Conservation (phyloP, 1,140 invertebrate genomes). For the Cephus cinctus region DNA sequence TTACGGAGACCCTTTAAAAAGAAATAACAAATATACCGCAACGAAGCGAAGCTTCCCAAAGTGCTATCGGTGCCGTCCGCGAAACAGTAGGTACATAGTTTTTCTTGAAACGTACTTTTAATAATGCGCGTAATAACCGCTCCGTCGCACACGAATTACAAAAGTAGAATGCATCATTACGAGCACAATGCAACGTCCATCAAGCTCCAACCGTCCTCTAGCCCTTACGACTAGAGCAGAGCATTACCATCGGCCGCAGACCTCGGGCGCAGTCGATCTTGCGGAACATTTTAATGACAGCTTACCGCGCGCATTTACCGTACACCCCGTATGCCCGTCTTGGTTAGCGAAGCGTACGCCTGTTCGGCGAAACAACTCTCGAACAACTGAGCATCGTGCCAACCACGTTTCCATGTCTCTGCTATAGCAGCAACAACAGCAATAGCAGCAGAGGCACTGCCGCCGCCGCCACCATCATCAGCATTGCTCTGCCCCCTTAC, state of each 20-base stretch:
- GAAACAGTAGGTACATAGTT: constrained; percentile 12
- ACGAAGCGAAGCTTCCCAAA: background rate
- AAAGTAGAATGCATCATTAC: constrained; percentile 42
- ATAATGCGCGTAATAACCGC: constrained; percentile 25
- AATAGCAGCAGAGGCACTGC: background rate
- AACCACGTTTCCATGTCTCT: background rate
- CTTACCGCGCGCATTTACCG: constrained; percentile 41
- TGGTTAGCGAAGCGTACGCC: constrained; percentile 39
- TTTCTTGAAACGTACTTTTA: constrained; percentile 29
- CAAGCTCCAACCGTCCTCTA: constrained; percentile 23
- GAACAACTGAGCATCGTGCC: constrained; percentile 42
- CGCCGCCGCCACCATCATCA: too few relatives aligned
- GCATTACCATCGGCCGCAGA: constrained; percentile 38
- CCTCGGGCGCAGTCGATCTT: constrained; percentile 47
- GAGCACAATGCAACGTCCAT: constrained; percentile 42
- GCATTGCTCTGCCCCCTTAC: too few relatives aligned
- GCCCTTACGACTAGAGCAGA: constrained; percentile 5
- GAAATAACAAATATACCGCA: background rate
- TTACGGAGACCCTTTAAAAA: too few relatives aligned
- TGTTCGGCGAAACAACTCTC: constrained; percentile 43
- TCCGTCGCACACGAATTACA: constrained; percentile 29
- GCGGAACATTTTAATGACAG: constrained; percentile 56
- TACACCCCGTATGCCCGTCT: constrained; percentile 27
- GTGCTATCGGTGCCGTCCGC: constrained; percentile 1
- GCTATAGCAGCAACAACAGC: background rate